Percentiles rank a stretch among this genome's conserved stretches.
Evolutionary conservation across 2,888 invertebrate species (phyloP).

Genomic region (Tetramorium bicarinatum): DNA sequence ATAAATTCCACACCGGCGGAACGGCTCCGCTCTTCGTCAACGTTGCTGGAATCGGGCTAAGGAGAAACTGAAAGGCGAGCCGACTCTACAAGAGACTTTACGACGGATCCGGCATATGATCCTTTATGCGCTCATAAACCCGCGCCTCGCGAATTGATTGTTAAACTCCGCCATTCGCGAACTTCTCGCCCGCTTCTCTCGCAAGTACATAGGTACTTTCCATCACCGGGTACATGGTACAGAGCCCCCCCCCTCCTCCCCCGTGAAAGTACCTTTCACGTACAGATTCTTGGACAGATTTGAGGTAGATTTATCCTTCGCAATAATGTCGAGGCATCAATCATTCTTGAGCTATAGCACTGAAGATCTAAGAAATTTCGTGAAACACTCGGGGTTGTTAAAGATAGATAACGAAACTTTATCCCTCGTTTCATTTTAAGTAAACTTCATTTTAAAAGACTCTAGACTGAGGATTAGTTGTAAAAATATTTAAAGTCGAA

Average conservation of each 20-base stretch:
- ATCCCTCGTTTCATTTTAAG: conserved; percentile 9
- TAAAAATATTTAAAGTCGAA: conserved; percentile 22
- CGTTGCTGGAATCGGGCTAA: conserved; percentile 64
- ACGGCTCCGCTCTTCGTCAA: conserved; percentile 64
- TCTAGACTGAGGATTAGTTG: conserved; percentile 10
- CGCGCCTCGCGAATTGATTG: conserved; percentile 69
- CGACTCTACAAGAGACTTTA: conserved; percentile 66
- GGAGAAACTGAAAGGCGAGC: conserved; percentile 51
- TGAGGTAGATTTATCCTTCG: conserved; percentile 18
- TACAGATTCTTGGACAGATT: conserved; percentile 18
- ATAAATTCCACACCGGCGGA: conserved; percentile 63
- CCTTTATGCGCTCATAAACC: conserved; percentile 75
- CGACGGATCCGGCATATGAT: conserved; percentile 74
- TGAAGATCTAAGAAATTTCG: conserved; percentile 9
- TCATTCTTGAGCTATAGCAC: neutral
- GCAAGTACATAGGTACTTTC: conserved; percentile 6
- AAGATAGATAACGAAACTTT: conserved; percentile 4
- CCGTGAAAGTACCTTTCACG: neutral
- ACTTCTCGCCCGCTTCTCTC: conserved; percentile 26
- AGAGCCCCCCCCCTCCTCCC: too few species aligned
- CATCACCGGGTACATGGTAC: neutral
- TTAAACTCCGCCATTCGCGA: conserved; percentile 66
- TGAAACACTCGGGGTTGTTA: neutral
- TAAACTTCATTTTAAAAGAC: neutral
- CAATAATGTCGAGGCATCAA: conserved; percentile 27